These are phyloP conservation scores for Danio choprae DNA, from an alignment of 2,797 vertebrate genomes.

Conservation along the genomic window DNA sequence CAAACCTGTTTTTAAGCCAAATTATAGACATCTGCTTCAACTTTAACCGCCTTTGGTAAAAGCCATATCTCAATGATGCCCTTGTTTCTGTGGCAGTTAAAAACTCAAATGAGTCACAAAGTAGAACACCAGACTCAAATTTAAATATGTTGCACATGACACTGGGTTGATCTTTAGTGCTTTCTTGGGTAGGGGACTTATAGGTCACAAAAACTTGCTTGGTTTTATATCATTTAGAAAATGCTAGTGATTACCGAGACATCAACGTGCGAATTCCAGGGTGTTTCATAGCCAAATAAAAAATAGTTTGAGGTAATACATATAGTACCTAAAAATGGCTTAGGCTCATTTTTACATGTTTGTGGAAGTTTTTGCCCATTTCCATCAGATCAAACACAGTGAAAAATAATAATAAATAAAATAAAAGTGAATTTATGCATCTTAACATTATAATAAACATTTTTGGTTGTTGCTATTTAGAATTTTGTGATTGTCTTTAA, in stretches of 20 bases:
- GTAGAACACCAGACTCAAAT: constrained; percentile 10
- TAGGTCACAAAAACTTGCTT: background rate
- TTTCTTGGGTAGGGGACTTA: background rate
- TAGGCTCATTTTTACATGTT: no score
- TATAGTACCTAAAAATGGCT: background rate
- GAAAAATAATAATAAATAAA: no score
- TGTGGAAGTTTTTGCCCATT: no score
- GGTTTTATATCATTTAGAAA: background rate
- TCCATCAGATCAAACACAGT: no score
- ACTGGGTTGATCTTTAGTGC: background rate
- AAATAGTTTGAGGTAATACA: background rate
- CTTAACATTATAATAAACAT: background rate
- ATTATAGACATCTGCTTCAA: constrained; percentile 44
- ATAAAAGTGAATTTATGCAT: background rate
- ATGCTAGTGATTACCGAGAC: background rate
- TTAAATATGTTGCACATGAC: constrained; percentile 33
- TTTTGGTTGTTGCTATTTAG: background rate
- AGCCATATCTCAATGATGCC: constrained; percentile 33
- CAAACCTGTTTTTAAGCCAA: constrained; percentile 35
- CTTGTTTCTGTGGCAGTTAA: constrained; percentile 15
- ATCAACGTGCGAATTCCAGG: background rate
- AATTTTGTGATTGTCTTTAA: background rate
- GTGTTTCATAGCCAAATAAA: background rate
- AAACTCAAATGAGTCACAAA: constrained; percentile 32
- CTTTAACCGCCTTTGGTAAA: constrained; percentile 28